These are phyloP conservation scores for Bryconaethiops microstoma DNA, from an alignment of 2,797 vertebrate genomes.

Conservation along the genomic window DNA sequence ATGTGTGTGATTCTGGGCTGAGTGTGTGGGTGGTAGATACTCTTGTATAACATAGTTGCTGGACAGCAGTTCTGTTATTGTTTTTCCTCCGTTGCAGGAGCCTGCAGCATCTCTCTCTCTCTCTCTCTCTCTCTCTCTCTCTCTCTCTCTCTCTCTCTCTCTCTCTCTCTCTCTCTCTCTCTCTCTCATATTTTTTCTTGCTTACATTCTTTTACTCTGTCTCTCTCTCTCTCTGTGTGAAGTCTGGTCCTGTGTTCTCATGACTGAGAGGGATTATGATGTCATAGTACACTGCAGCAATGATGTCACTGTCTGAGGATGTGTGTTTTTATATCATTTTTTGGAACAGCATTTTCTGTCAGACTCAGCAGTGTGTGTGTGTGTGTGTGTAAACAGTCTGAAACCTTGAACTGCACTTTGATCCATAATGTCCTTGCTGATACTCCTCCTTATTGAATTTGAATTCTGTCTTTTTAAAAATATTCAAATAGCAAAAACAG, in stretches of 20 bases:
- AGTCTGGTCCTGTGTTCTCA: not conserved
- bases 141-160: not conserved
- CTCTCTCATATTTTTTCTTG: not conserved
- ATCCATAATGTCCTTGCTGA: too few species aligned
- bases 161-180: not conserved
- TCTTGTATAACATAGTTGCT: not conserved
- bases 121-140: too few species aligned
- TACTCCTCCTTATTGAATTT: too few species aligned
- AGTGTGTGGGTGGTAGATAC: not conserved
- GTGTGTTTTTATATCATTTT: not conserved
- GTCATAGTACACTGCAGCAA: not conserved
- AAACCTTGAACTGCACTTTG: too few species aligned
- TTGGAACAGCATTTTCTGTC: not conserved
- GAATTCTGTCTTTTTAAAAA: too few species aligned
- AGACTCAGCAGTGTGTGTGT: not conserved
- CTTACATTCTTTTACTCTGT: not conserved
- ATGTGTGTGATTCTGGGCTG: too few species aligned
- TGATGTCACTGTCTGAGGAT: constrained; percentile 10
- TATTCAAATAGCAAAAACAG: too few species aligned
- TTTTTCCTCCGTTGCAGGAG: not conserved
- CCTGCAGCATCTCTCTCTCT: not conserved
- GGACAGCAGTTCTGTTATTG: not conserved
- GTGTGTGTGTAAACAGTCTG: too few species aligned
- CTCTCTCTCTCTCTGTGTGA: not conserved
- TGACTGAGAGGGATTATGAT: not conserved